phyloP scores from a whole-genome alignment of 30 jellyfish, hydroid and myxozoan species.

The Clytia hemisphaerica region DNA sequence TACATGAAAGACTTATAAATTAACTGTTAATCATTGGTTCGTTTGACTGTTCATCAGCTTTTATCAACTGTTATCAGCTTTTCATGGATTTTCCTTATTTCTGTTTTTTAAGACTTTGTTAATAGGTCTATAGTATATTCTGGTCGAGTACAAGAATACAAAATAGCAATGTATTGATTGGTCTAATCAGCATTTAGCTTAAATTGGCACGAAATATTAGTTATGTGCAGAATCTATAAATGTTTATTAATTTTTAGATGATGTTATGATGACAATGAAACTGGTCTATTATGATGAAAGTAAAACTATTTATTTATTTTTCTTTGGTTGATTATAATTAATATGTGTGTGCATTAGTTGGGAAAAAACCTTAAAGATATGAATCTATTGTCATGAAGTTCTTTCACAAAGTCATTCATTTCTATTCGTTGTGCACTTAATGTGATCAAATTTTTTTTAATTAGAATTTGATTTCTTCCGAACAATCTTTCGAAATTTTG shows the following conservation, averaged over 20 bases:
- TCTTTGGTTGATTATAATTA: no score
- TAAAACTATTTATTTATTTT: slow-evolving; percentile 2
- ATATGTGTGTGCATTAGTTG: no score
- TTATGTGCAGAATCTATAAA: no score
- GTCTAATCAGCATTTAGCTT: background rate
- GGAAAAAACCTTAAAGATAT: no score
- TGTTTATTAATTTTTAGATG: slow-evolving; percentile 36
- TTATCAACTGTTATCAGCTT: background rate
- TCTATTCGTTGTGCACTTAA: background rate
- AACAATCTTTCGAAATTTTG: background rate
- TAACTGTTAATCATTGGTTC: background rate
- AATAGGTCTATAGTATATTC: no score
- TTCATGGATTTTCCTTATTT: background rate
- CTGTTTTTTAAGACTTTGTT: no score
- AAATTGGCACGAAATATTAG: background rate
- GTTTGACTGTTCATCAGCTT: background rate
- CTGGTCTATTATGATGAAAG: slow-evolving; percentile 87
- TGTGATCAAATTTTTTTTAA: background rate
- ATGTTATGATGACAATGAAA: slow-evolving; percentile 93
- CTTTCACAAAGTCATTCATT: background rate
- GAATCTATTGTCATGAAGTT: no score
- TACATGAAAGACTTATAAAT: background rate
- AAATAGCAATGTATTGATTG: background rate
- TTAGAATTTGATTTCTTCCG: background rate
- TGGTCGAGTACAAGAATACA: background rate